These are phyloP conservation scores for Bombus consobrinus DNA, from an alignment of 1,140 invertebrate genomes.

Conservation along the genomic window DNA sequence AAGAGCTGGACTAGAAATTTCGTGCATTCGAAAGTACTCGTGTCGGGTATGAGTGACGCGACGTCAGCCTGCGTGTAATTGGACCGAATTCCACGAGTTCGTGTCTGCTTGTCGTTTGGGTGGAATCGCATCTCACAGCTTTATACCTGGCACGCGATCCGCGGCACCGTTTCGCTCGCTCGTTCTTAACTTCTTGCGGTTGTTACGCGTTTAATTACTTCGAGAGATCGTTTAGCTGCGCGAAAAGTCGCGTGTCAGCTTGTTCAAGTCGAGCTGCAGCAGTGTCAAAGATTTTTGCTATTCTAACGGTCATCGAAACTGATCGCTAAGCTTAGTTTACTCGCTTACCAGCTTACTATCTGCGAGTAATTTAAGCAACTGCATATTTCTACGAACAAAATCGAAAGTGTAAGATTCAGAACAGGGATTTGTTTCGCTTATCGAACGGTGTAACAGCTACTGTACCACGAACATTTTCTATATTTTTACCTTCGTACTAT, in stretches of 20 bases:
- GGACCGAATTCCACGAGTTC: slow-evolving; percentile 58
- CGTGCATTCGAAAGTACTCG: slow-evolving; percentile 29
- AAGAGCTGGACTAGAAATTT: slow-evolving; percentile 12
- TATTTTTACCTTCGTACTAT: too few relatives aligned
- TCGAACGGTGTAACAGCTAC: too few relatives aligned
- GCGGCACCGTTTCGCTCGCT: not conserved
- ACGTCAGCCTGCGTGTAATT: slow-evolving; percentile 60
- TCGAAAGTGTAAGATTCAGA: too few relatives aligned
- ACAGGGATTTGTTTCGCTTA: not conserved
- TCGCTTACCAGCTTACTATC: too few relatives aligned
- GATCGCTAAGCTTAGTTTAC: too few relatives aligned
- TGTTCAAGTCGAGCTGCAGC: not conserved
- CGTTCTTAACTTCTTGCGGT: slow-evolving; percentile 34
- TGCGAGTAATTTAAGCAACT: too few relatives aligned
- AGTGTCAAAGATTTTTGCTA: not conserved
- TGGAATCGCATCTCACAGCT: slow-evolving; percentile 18
- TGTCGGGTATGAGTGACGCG: slow-evolving; percentile 46
- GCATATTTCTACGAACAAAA: too few relatives aligned
- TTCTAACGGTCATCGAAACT: not conserved
- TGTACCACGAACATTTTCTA: too few relatives aligned
- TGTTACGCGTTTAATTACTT: slow-evolving; percentile 41
- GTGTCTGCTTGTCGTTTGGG: slow-evolving; percentile 41
- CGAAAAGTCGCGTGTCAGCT: not conserved
- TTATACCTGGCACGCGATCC: slow-evolving; percentile 62
- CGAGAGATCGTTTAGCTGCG: not conserved